These are phyloP conservation scores for Zoanthus gigantus DNA, from an alignment of 92 coral and sea anemone genomes.

Conservation along the genomic window DNA sequence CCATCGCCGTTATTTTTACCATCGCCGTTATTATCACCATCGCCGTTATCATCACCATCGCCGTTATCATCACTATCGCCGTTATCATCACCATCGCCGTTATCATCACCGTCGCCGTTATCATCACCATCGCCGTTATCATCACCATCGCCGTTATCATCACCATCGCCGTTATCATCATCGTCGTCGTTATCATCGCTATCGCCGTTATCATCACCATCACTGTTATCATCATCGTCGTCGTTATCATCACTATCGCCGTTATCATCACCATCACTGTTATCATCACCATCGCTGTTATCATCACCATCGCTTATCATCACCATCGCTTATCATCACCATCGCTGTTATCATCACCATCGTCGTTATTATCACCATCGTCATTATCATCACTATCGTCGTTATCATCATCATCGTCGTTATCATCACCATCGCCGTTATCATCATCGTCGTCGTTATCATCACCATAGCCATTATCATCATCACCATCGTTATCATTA, in stretches of 20 bases:
- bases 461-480: not conserved
- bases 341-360: not conserved
- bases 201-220: not conserved
- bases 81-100: not conserved
- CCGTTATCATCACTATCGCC: not conserved
- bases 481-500: not conserved
- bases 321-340: not conserved
- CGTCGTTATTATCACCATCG: not conserved
- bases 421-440: not conserved
- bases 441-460: not conserved
- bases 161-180: not conserved
- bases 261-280: not conserved
- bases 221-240: not conserved
- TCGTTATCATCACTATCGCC: too few relatives aligned
- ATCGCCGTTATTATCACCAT: not conserved
- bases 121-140: not conserved
- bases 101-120: not conserved
- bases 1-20: not conserved
- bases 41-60: not conserved
- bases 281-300: not conserved
- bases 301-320: not conserved
- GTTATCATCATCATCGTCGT: not conserved
- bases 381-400: not conserved
- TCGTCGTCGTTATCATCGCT: not conserved
- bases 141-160: not conserved